These are phyloP conservation scores for Euphonia xanthogaster DNA, from an alignment of 2,797 vertebrate genomes.

Conservation along the genomic window DNA sequence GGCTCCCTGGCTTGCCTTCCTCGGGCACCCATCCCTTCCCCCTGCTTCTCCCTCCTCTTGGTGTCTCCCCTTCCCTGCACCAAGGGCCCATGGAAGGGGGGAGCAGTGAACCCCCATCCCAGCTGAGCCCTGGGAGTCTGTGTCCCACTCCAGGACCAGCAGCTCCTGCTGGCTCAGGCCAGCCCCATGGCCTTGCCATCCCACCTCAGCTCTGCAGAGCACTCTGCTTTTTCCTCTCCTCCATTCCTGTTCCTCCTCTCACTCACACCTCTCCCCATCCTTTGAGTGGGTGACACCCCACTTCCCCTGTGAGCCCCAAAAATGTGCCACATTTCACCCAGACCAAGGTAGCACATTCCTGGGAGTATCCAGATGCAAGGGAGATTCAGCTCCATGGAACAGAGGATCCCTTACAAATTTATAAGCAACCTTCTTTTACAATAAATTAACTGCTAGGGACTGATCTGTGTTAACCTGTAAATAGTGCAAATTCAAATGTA, in stretches of 20 bases:
- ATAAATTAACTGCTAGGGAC: background rate
- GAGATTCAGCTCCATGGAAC: background rate
- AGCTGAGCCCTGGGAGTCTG: background rate
- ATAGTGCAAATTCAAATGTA: background rate
- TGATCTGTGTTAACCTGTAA: background rate
- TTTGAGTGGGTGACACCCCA: background rate
- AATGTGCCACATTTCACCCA: background rate
- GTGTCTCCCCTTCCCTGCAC: background rate
- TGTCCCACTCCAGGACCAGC: background rate
- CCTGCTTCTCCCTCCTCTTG: background rate
- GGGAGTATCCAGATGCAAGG: background rate
- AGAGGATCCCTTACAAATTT: background rate
- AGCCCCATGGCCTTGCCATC: background rate
- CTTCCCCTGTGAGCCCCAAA: rapidly evolving
- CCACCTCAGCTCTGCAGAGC: background rate
- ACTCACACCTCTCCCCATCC: background rate
- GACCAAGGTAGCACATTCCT: rapidly evolving
- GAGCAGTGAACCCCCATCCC: background rate
- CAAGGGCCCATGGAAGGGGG: background rate
- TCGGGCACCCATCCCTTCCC: background rate
- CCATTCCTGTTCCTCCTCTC: background rate
- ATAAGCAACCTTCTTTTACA: background rate
- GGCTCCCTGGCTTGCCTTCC: background rate
- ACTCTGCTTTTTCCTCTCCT: background rate
- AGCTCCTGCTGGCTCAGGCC: background rate